These are phyloP conservation scores for Mesembrinibis cayennensis DNA, from an alignment of 2,113 vertebrate species.

Conservation along the genomic window DNA sequence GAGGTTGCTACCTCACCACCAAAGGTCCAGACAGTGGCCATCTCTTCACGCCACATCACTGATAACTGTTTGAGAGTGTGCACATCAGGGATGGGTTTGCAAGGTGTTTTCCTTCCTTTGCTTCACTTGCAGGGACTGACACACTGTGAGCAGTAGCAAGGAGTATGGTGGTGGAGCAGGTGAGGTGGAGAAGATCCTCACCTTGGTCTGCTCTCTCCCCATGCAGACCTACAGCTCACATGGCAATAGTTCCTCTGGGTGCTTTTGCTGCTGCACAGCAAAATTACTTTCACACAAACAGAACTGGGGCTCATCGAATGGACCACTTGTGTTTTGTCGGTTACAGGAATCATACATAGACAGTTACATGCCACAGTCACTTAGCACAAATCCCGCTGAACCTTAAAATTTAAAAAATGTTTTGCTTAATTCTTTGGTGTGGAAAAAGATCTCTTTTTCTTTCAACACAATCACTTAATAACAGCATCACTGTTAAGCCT, in stretches of 20 bases:
- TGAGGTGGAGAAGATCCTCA: background rate
- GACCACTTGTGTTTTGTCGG: rapidly evolving
- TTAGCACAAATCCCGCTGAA: background rate
- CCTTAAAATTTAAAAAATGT: background rate
- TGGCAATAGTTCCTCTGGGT: background rate
- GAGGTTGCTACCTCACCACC: rapidly evolving
- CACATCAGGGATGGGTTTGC: rapidly evolving
- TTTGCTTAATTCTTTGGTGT: background rate
- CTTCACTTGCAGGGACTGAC: background rate
- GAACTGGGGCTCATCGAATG: background rate
- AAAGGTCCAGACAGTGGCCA: background rate
- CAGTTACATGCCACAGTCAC: background rate
- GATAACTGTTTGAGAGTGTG: rapidly evolving
- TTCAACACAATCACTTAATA: background rate
- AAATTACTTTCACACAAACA: background rate
- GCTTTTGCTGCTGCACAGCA: background rate
- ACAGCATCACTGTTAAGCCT: background rate
- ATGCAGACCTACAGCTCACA: background rate
- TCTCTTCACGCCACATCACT: rapidly evolving
- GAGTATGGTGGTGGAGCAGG: rapidly evolving
- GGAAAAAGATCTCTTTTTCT: background rate
- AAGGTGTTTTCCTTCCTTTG: background rate
- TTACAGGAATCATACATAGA: rapidly evolving
- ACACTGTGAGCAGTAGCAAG: background rate
- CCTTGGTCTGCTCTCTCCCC: too few species aligned